These are phyloP conservation scores for Leptonema lineaticorne DNA, from an alignment of 1,140 invertebrate genomes.

Conservation along the genomic window DNA sequence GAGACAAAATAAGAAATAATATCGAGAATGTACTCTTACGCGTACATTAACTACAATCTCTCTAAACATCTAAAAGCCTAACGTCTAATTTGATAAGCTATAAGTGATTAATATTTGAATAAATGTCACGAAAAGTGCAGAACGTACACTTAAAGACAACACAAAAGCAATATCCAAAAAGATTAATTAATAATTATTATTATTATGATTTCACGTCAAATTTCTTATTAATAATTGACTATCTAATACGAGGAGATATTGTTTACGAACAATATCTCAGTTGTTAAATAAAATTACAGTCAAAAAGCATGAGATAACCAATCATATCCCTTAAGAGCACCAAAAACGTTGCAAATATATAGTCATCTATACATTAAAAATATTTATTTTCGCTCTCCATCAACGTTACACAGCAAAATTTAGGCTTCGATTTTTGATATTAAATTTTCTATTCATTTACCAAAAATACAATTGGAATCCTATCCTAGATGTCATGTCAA, in stretches of 20 bases:
- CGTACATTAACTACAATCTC: slow-evolving; percentile 39
- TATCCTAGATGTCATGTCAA: slow-evolving; percentile 42
- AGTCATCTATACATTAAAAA: slow-evolving; percentile 32
- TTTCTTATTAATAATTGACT: slow-evolving; percentile 39
- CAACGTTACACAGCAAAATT: slow-evolving; percentile 26
- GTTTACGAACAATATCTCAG: slow-evolving; percentile 21
- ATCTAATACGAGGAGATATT: slow-evolving; percentile 37
- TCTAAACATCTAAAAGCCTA: slow-evolving; percentile 42
- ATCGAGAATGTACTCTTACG: slow-evolving; percentile 35
- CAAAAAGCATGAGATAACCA: slow-evolving; percentile 26
- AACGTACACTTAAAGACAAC: slow-evolving; percentile 37
- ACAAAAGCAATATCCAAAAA: slow-evolving; percentile 38
- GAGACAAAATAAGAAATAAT: slow-evolving; percentile 32
- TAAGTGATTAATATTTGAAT: slow-evolving; percentile 38
- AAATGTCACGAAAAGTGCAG: slow-evolving; percentile 37
- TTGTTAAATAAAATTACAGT: slow-evolving; percentile 13
- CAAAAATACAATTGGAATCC: slow-evolving; percentile 40
- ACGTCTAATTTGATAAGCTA: slow-evolving; percentile 40
- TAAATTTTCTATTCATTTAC: slow-evolving; percentile 12
- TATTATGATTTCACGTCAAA: slow-evolving; percentile 29
- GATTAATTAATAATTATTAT: too few species aligned
- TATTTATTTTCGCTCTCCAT: slow-evolving; percentile 20
- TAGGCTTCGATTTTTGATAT: slow-evolving; percentile 28
- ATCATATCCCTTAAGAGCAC: slow-evolving; percentile 35
- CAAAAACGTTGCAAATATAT: slow-evolving; percentile 39